Conservation (phyloP, 1,140 invertebrate genomes). For the Heliconius nattereri region DNA sequence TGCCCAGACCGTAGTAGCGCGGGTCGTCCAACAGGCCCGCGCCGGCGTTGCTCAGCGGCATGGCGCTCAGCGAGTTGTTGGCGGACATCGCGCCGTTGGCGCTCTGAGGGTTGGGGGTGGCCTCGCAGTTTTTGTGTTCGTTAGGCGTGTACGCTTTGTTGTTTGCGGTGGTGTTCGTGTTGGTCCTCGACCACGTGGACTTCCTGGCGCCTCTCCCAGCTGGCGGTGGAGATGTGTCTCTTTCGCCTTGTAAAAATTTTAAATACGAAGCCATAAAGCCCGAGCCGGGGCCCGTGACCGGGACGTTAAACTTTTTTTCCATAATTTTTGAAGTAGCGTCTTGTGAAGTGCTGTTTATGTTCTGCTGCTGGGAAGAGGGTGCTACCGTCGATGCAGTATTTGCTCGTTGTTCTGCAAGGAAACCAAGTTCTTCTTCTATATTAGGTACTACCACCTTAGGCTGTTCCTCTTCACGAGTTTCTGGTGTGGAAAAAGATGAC, state of each 20-base stretch:
- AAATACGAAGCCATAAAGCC: constrained; percentile 93
- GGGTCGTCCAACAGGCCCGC: constrained; percentile 83
- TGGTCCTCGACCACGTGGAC: constrained; percentile 83
- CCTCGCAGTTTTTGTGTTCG: constrained; percentile 67
- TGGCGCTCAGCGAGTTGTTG: constrained; percentile 59
- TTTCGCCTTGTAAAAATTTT: constrained; percentile 91
- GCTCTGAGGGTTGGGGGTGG: constrained; percentile 61
- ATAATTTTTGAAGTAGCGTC: constrained; percentile 77
- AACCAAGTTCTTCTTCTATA: constrained; percentile 92
- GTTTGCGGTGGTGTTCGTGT: constrained; percentile 69
- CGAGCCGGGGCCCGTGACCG: constrained; percentile 84
- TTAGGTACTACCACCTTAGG: constrained; percentile 92
- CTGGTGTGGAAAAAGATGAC: constrained; percentile 79
- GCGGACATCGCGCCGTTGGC: constrained; percentile 75
- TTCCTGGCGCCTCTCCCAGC: constrained; percentile 84
- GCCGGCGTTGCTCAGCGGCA: constrained; percentile 63
- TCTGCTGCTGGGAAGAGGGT: constrained; percentile 79
- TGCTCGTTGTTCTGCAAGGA: constrained; percentile 85
- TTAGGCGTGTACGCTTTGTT: constrained; percentile 70
- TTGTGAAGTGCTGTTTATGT: constrained; percentile 75
- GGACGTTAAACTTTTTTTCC: constrained; percentile 81
- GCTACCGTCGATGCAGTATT: constrained; percentile 80
- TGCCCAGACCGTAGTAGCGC: constrained; percentile 87
- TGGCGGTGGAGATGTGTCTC: constrained; percentile 89
- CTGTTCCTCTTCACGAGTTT: constrained; percentile 84